Evolutionary conservation across 2,113 vertebrate genomes (phyloP).

Genomic region (Catharus bicknelli): DNA sequence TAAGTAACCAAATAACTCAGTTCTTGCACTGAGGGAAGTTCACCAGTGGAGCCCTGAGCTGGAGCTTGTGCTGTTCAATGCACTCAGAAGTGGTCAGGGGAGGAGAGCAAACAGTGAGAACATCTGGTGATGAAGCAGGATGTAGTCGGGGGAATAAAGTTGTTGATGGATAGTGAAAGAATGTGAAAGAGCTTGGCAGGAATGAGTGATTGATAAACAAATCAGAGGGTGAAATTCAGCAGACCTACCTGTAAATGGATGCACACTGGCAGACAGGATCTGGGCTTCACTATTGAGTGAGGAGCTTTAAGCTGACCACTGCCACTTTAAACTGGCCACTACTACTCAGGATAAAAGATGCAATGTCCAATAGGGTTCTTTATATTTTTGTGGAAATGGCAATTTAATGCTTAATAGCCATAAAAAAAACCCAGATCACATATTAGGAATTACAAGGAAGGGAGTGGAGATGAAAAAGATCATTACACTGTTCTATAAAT

Average conservation of each 20-base stretch:
- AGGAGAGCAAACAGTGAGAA: not conserved
- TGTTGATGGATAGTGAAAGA: not conserved
- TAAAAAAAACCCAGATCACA: accelerated
- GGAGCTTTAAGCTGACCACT: not conserved
- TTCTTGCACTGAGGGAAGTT: not conserved
- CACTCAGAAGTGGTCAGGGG: not conserved
- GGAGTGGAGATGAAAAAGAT: not conserved
- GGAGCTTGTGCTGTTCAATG: not conserved
- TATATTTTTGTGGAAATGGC: not conserved
- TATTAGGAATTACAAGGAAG: not conserved
- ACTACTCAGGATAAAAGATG: not conserved
- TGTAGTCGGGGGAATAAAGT: not conserved
- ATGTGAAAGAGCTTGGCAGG: not conserved
- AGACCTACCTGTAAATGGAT: not conserved
- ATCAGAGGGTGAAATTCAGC: conserved; percentile 1
- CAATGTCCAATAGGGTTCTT: not conserved
- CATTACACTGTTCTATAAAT: not conserved
- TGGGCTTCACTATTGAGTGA: not conserved
- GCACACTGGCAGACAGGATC: not conserved
- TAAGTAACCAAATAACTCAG: not conserved
- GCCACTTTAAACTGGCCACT: not conserved
- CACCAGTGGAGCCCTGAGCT: not conserved
- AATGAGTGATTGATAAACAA: not conserved
- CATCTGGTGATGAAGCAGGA: not conserved
- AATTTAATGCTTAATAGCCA: not conserved